Evolutionary conservation across 2,888 invertebrate species (phyloP).

Genomic region (Abscondita cerata): DNA sequence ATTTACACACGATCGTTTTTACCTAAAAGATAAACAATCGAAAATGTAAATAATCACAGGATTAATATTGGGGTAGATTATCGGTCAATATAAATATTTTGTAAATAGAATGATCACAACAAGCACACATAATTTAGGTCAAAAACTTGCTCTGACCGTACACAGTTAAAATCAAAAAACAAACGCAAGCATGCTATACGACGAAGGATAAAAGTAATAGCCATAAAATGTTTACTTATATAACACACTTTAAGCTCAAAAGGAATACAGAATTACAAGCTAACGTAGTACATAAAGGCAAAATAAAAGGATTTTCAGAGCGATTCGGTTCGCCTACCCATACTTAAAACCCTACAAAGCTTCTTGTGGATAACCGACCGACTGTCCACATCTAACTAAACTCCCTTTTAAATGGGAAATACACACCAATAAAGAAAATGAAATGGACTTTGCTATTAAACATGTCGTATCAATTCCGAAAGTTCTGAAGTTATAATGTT

Average conservation of each 20-base stretch:
- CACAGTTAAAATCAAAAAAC: constrained; percentile 25
- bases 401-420: constrained; percentile 21
- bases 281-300: constrained; percentile 45
- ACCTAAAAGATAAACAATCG: too few species aligned
- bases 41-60: too few species aligned
- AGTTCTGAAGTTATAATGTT: neutral
- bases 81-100: too few species aligned
- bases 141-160: too few species aligned
- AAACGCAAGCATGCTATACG: constrained; percentile 30
- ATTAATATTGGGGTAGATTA: too few species aligned
- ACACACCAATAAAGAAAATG: constrained; percentile 24
- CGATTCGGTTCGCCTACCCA: constrained; percentile 35
- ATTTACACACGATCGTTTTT: too few species aligned
- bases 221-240: constrained; percentile 47
- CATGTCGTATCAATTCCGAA: neutral
- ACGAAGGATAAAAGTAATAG: constrained; percentile 46
- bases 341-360: constrained; percentile 32
- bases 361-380: constrained; percentile 35
- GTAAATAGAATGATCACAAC: too few species aligned
- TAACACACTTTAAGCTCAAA: constrained; percentile 48
- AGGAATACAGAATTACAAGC: constrained; percentile 47
- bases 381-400: constrained; percentile 26
- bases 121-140: too few species aligned
- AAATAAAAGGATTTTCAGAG: constrained; percentile 41
- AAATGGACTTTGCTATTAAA: constrained; percentile 12